Percentiles rank a stretch among this genome's conserved stretches.
These are phyloP conservation scores for Masticophis lateralis DNA, from an alignment of 2,797 vertebrate genomes.

Conservation along the genomic window DNA sequence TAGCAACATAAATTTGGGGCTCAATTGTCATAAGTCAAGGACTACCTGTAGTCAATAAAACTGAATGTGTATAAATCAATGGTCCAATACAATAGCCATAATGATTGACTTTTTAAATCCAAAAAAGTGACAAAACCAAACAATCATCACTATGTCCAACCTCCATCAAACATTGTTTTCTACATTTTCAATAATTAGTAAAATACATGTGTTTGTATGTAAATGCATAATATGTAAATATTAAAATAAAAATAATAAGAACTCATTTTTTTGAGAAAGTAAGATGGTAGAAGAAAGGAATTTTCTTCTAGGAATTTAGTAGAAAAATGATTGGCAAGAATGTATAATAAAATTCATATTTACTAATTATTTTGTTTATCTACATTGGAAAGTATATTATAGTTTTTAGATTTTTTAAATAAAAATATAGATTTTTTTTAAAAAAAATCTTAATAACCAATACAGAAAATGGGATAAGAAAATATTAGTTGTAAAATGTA, in stretches of 20 bases:
- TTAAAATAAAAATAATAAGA: not conserved
- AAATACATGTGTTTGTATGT: not conserved
- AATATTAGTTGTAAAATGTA: not conserved
- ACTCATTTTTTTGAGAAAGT: not conserved
- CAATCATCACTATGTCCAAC: not conserved
- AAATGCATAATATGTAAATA: not conserved
- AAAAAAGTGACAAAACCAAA: not conserved
- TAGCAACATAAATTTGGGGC: not conserved
- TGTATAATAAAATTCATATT: not conserved
- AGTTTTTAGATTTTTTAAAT: not conserved
- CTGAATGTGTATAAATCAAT: not conserved
- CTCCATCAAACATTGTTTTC: not conserved
- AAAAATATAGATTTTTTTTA: not conserved
- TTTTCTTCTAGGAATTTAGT: not conserved
- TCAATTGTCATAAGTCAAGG: not conserved
- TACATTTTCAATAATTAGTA: not conserved
- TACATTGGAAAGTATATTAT: not conserved
- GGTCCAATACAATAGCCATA: not conserved
- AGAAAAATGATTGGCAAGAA: not conserved
- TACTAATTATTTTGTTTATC: constrained; percentile 7
- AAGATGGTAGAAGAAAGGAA: not conserved
- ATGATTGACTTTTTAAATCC: not conserved
- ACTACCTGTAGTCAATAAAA: not conserved
- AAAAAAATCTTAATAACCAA: not conserved
- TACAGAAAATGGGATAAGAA: not conserved